phyloP scores from a whole-genome alignment of 2,113 vertebrate species.

The Alaudala cheleensis region DNA sequence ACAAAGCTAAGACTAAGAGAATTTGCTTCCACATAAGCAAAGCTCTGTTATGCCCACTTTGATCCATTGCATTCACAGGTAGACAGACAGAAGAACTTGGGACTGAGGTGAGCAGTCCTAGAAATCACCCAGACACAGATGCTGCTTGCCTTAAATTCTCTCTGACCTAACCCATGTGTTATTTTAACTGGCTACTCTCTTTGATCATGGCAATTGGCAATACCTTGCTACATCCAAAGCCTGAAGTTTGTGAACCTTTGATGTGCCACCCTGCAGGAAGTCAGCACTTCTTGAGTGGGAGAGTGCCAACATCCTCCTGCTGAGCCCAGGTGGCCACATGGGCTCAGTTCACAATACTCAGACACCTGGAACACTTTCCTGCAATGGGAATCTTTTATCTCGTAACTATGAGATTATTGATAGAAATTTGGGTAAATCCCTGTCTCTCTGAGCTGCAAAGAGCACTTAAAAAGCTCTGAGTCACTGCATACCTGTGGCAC shows the following conservation, averaged over 20 bases:
- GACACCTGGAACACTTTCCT: background rate
- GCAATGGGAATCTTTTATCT: background rate
- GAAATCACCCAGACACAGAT: slow-evolving; percentile 2
- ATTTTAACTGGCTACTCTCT: slow-evolving; percentile 22
- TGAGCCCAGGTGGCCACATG: background rate
- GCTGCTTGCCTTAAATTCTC: slow-evolving; percentile 5
- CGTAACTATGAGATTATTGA: background rate
- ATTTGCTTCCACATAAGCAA: background rate
- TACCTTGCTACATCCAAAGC: background rate
- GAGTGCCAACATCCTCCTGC: background rate
- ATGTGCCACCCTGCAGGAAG: background rate
- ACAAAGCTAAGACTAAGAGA: background rate
- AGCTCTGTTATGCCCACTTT: background rate
- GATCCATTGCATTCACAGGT: background rate
- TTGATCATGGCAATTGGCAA: background rate
- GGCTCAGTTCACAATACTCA: background rate
- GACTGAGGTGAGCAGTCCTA: slow-evolving; percentile 8
- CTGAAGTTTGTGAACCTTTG: background rate
- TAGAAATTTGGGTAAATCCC: slow-evolving; percentile 8
- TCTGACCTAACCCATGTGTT: background rate
- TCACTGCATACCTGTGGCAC: background rate
- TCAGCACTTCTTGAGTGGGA: background rate
- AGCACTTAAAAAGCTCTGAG: background rate
- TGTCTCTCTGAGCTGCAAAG: background rate
- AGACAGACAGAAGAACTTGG: slow-evolving; percentile 6